Base-by-base conservation (phyloP, 1,140 invertebrate genomes). In the Ips typographus region DNA sequence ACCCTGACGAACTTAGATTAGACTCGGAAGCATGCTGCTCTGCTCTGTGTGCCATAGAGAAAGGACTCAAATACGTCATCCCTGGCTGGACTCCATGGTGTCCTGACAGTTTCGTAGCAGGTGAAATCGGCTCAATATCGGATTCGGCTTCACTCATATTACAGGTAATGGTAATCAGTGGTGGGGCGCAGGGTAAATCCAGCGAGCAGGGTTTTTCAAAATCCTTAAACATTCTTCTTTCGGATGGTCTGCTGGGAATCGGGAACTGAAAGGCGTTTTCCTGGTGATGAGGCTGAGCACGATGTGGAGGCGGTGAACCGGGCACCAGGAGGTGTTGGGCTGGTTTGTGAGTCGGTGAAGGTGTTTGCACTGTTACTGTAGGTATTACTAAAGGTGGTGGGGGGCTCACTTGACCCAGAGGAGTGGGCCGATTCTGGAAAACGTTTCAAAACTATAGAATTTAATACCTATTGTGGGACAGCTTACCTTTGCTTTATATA, bases 1-100 rank as follows among this genome's bases (percentile, higher is more conserved):
- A 93, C n/a, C 91, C 91, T 1, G 90, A 91, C 5, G 90, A 91
- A 68, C 89, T 91, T 37, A 93, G 79, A 79, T 93, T 93, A 0
- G 90, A 91, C 79, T 92, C 90, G 1, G 90, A 92, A 8, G 89
- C 88, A 8, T 88, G 88, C 73, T 90, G 82, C 73, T 90, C 89
- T 6, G 87, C 84, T 71, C 87, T 79, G 5, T 86, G 83, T 39
- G 87, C 85, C 82, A 90, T 88, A 1, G 89, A 88, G 76, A 91
- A 91, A 4, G 91, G 91, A 77, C 89, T 91, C 42, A 93, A 78
- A 76, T 91, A 92, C 64, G 85, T 86, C 86, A 91, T 89, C 40
- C 87, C 86, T 2, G 81, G 79, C 4, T 85, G 82, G 41, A 83
- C 79, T n/a, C 58, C 77, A 44, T 79, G 67, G 61, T 78, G 75